A percentile compares a stretch with the other conserved stretches of the same genome.
Evolutionary conservation across 2,888 invertebrate genomes (phyloP).

Genomic region (Ganaspis brasiliensis): DNA sequence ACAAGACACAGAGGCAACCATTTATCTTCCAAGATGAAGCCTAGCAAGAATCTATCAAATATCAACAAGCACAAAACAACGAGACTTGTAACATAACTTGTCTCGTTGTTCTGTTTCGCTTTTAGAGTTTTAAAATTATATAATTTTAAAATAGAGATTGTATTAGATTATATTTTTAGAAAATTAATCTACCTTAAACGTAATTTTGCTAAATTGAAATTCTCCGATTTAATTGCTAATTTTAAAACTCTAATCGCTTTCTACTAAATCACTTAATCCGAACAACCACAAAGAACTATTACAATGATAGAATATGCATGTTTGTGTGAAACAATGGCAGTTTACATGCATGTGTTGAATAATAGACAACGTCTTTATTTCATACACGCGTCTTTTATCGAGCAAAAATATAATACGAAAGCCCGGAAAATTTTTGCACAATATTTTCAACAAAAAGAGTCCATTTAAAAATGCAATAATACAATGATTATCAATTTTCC

Average conservation of each 20-base stretch:
- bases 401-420: constrained; percentile 6
- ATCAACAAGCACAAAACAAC: constrained; percentile 3
- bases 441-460: background rate
- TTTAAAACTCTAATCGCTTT: constrained; percentile 17
- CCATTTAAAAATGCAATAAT: background rate
- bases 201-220: background rate
- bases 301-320: constrained; percentile 36
- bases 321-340: constrained; percentile 29
- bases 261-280: constrained; percentile 31
- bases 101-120: background rate
- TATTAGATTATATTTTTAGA: no score
- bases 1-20: constrained; percentile 38
- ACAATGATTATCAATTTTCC: background rate
- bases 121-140: constrained; percentile 5
- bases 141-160: background rate
- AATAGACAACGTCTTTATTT: background rate
- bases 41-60: constrained; percentile 26
- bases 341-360: constrained; percentile 26
- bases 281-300: constrained; percentile 41
- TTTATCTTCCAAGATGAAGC: constrained; percentile 37
- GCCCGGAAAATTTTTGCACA: constrained; percentile 16
- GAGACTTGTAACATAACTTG: background rate
- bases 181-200: background rate
- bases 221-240: background rate
- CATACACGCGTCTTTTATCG: background rate